These are phyloP conservation scores for Tragelaphus imberbis DNA, from an alignment of 2,113 vertebrate species.

Conservation along the genomic window DNA sequence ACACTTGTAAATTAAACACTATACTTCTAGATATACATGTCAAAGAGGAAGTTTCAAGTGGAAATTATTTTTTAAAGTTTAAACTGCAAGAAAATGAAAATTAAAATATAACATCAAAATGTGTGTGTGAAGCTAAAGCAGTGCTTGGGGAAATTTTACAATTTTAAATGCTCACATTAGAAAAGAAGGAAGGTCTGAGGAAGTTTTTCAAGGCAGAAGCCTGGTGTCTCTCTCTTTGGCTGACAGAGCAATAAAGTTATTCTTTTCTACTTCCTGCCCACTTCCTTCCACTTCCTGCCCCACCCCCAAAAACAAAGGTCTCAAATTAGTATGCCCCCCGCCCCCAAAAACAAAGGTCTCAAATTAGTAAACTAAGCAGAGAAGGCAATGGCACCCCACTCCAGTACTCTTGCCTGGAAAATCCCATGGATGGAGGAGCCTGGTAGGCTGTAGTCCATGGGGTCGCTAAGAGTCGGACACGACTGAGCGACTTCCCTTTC, in stretches of 20 bases:
- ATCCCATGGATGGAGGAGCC: too few species aligned
- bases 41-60: background rate
- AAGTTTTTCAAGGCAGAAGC: background rate
- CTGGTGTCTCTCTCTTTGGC: background rate
- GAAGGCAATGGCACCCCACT: too few species aligned
- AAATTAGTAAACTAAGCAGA: background rate
- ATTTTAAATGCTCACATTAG: background rate
- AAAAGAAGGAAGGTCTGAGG: background rate
- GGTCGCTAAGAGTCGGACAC: too few species aligned
- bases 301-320: rapidly evolving
- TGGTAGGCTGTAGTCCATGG: too few species aligned
- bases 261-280: background rate
- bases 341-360: background rate
- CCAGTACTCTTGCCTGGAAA: too few species aligned
- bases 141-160: background rate
- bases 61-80: background rate
- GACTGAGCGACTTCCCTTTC: too few species aligned
- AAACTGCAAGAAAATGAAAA: background rate
- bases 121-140: background rate
- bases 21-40: background rate
- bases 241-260: background rate
- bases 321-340: background rate
- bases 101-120: background rate
- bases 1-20: background rate
- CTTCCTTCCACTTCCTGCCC: too few species aligned